A percentile compares a stretch with the other conserved stretches of the same genome.
These are phyloP conservation scores for Pangasianodon gigas DNA, from an alignment of 2,113 vertebrate genomes.

Conservation along the genomic window DNA sequence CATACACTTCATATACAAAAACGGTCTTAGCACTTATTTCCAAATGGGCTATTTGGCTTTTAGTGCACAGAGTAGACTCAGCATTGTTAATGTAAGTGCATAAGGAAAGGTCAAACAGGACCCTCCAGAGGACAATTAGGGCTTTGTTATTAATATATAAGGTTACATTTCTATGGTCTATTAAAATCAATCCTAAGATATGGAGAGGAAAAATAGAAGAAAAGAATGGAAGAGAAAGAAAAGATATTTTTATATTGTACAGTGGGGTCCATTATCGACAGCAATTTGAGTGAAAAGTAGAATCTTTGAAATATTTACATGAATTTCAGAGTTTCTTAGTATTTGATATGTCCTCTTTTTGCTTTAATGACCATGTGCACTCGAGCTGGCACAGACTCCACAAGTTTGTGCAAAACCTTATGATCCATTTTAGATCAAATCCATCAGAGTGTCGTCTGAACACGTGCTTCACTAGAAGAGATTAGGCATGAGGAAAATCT, in stretches of 20 bases:
- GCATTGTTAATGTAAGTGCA: too few species aligned
- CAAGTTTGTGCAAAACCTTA: neutral
- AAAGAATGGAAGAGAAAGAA: neutral
- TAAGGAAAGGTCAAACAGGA: too few species aligned
- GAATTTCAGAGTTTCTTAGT: neutral
- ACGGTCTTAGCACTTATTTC: neutral
- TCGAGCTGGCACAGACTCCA: neutral
- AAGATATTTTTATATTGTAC: neutral
- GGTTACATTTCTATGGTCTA: neutral
- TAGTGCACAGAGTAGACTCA: too few species aligned
- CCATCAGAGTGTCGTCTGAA: neutral
- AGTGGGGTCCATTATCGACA: neutral
- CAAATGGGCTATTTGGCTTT: too few species aligned
- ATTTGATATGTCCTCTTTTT: neutral
- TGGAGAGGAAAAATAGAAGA: neutral
- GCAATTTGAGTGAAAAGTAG: neutral
- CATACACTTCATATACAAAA: neutral
- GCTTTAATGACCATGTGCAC: neutral
- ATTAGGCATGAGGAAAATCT: neutral
- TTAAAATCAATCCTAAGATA: neutral
- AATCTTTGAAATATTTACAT: neutral
- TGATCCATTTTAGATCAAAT: neutral
- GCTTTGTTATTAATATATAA: neutral
- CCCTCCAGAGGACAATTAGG: neutral
- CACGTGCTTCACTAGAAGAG: neutral